phyloP scores from a whole-genome alignment of 2,113 vertebrate species.

The Arenaria interpres region DNA sequence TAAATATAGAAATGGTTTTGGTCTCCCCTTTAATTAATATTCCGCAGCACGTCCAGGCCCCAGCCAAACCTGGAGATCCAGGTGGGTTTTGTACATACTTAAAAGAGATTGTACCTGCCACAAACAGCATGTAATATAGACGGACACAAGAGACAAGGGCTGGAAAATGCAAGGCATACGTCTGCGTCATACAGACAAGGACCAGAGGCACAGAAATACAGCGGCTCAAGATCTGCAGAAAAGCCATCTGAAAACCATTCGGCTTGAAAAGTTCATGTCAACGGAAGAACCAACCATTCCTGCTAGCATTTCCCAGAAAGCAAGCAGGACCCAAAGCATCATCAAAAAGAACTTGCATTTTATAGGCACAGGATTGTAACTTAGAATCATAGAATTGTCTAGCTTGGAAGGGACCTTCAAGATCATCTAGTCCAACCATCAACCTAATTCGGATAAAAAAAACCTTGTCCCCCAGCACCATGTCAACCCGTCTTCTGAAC shows the following conservation, averaged over 20 bases:
- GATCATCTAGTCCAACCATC: too few species aligned
- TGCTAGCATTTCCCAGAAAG: background rate
- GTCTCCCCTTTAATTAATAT: background rate
- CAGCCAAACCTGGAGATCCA: background rate
- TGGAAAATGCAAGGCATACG: background rate
- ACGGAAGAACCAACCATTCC: background rate
- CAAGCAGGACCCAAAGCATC: background rate
- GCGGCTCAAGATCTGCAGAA: background rate
- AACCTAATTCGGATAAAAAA: too few species aligned
- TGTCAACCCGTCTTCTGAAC: too few species aligned
- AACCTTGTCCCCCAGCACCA: too few species aligned
- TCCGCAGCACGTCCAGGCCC: background rate
- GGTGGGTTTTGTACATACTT: background rate
- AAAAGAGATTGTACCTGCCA: background rate
- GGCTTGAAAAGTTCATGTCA: background rate
- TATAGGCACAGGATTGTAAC: rapidly evolving
- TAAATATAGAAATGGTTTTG: background rate
- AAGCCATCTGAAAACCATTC: background rate
- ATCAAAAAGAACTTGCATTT: background rate
- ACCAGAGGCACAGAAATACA: rapidly evolving
- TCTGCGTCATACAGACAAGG: background rate
- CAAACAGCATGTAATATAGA: rapidly evolving
- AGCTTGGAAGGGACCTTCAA: too few species aligned
- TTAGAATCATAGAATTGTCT: background rate
- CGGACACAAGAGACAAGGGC: too few species aligned